Conservation (phyloP, 2,888 invertebrate genomes). For the Byasa hedistus region DNA sequence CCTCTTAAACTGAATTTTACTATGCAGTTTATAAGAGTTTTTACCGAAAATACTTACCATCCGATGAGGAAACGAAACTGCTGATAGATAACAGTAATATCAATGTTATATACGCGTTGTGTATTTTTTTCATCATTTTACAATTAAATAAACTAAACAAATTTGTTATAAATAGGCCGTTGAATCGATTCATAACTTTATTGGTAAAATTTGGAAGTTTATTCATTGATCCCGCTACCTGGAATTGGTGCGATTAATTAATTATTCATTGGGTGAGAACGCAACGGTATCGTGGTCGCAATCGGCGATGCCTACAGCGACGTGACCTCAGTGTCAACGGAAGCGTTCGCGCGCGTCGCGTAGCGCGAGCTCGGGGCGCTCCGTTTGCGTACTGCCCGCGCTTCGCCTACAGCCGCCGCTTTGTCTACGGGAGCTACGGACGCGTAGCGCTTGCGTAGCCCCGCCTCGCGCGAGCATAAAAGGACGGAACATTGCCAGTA, state of each 20-base stretch:
- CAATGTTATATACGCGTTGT: slow-evolving; percentile 8
- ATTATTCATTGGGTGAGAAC: slow-evolving; percentile 61
- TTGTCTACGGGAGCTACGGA: slow-evolving; percentile 49
- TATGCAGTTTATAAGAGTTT: not conserved
- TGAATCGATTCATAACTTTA: not conserved
- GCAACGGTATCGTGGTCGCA: slow-evolving; percentile 37
- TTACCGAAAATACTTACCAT: slow-evolving; percentile 58
- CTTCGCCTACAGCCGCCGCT: slow-evolving; percentile 42
- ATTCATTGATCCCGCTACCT: slow-evolving; percentile 63
- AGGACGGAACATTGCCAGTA: slow-evolving; percentile 79
- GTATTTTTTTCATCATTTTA: slow-evolving; percentile 15
- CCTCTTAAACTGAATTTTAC: not conserved
- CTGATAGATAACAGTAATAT: slow-evolving; percentile 35
- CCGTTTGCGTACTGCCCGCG: slow-evolving; percentile 54
- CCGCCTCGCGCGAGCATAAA: slow-evolving; percentile 74
- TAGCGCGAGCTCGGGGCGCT: slow-evolving; percentile 51
- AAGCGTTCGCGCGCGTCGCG: slow-evolving; percentile 45
- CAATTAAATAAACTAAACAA: slow-evolving; percentile 32
- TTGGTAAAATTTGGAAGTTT: slow-evolving; percentile 39
- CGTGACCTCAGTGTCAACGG: slow-evolving; percentile 44
- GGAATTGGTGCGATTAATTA: slow-evolving; percentile 69
- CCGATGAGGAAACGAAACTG: slow-evolving; percentile 57
- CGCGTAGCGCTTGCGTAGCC: slow-evolving; percentile 75
- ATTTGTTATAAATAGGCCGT: not conserved
- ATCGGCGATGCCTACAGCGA: slow-evolving; percentile 41